phyloP scores from a whole-genome alignment of 2,888 invertebrate species.

The Ramazzottius varieornatus region DNA sequence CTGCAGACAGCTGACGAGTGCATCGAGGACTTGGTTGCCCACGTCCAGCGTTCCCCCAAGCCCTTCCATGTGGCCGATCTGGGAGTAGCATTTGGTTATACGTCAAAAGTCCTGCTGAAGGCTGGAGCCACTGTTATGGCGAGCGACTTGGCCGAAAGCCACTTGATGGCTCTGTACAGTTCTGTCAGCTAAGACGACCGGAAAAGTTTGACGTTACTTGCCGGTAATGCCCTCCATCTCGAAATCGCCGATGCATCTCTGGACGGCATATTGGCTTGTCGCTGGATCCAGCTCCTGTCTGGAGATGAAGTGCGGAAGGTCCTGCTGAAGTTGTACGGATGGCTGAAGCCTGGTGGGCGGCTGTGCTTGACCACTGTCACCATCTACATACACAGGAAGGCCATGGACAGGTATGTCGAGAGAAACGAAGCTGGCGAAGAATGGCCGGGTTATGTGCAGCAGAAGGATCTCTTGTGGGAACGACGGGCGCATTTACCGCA shows the following conservation, averaged over 20 bases:
- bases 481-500: background rate
- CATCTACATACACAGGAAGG: background rate
- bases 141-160: background rate
- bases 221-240: background rate
- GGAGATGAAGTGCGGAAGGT: background rate
- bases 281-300: background rate
- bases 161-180: background rate
- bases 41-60: too few species aligned
- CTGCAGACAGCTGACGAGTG: too few species aligned
- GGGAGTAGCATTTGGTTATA: background rate
- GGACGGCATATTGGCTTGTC: background rate
- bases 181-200: background rate
- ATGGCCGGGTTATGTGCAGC: background rate
- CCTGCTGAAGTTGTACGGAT: background rate
- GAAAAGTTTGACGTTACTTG: background rate
- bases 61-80: too few species aligned
- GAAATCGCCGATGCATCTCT: background rate
- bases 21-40: too few species aligned
- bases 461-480: background rate
- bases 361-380: background rate
- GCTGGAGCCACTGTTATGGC: background rate
- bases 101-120: background rate
- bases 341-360: background rate
- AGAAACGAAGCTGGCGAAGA: background rate
- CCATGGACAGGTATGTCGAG: background rate